Evolutionary conservation across 2,888 invertebrate species (phyloP).

Genomic region (Arrhopalites spinosus): DNA sequence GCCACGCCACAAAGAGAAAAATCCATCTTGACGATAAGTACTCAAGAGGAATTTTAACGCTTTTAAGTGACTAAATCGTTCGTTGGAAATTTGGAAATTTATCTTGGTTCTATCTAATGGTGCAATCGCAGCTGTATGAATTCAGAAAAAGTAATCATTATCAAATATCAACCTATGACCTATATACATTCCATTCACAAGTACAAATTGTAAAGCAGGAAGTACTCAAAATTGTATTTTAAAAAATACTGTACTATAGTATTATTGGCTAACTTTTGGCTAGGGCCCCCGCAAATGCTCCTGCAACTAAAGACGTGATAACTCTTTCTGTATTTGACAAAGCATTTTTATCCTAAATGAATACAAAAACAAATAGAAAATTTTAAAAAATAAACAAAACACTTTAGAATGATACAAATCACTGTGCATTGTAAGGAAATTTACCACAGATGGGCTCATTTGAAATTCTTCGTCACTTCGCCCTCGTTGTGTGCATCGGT

Average conservation of each 20-base stretch:
- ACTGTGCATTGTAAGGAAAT: too few species aligned
- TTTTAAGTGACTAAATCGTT: slow-evolving; percentile 73
- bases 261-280: slow-evolving; percentile 60
- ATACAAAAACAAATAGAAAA: neutral
- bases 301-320: slow-evolving; percentile 82
- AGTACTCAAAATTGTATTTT: too few species aligned
- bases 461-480: neutral
- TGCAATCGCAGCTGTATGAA: slow-evolving; percentile 83
- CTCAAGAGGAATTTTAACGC: slow-evolving; percentile 71
- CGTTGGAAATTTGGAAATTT: slow-evolving; percentile 83
- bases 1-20: slow-evolving; percentile 89
- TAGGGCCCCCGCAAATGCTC: slow-evolving; percentile 84
- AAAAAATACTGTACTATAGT: too few species aligned
- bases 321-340: slow-evolving; percentile 68
- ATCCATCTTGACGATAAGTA: slow-evolving; percentile 77
- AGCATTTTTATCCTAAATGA: neutral
- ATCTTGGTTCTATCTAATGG: slow-evolving; percentile 98
- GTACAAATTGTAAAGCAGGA: too few species aligned
- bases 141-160: too few species aligned
- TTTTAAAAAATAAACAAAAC: too few species aligned
- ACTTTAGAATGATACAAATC: too few species aligned
- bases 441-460: neutral
- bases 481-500: neutral
- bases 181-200: too few species aligned
- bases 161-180: too few species aligned